phyloP scores from a whole-genome alignment of 2,797 vertebrate species.

The Takifugu ocellatus region DNA sequence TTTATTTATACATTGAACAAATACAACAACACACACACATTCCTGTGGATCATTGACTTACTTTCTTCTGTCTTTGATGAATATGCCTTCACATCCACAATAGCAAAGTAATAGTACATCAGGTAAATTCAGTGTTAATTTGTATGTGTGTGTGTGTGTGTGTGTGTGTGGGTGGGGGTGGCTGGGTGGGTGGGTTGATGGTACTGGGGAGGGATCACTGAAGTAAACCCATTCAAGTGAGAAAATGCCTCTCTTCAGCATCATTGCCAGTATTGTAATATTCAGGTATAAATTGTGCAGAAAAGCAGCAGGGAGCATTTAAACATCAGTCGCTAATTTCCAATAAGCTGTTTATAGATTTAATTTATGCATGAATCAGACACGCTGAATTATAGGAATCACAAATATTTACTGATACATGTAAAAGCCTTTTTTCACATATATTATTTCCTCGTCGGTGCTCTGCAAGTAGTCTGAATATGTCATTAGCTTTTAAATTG shows the following conservation, averaged over 20 bases:
- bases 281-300: conserved; percentile 34
- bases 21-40: not conserved
- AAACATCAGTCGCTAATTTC: conserved; percentile 60
- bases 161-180: conserved; percentile 2
- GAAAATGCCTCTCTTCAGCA: conserved; percentile 17
- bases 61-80: conserved; percentile 30
- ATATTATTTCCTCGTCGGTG: conserved; percentile 56
- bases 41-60: conserved; percentile 14
- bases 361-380: conserved; percentile 62
- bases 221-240: conserved; percentile 15
- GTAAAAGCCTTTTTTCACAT: conserved; percentile 52
- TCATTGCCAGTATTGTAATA: conserved; percentile 27
- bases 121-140: conserved; percentile 1
- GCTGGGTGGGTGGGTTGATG: not conserved
- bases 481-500: conserved; percentile 81
- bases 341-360: conserved; percentile 63
- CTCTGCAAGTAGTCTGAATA: conserved; percentile 67
- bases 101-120: conserved; percentile 10
- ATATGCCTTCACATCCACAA: conserved; percentile 3
- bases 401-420: conserved; percentile 63
- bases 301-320: conserved; percentile 33
- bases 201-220: not conserved
- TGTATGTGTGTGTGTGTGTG: no score
- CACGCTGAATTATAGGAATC: conserved; percentile 49
- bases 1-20: no score